Evolutionary conservation across 2,888 invertebrate genomes (phyloP).

Genomic region (Agrochola macilenta): DNA sequence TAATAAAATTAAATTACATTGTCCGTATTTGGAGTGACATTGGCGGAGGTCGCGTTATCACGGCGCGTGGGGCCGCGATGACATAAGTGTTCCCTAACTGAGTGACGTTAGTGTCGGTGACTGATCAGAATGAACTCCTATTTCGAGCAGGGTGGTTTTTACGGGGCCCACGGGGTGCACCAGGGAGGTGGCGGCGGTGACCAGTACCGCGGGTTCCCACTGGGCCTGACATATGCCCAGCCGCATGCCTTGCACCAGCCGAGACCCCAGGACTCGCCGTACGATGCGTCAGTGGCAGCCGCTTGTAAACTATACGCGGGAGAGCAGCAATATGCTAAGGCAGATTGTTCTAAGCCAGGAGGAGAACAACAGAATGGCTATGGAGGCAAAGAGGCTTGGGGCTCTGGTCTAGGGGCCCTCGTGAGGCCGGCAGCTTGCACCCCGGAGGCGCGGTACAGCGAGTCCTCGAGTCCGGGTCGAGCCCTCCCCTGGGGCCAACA

Average conservation of each 20-base stretch:
- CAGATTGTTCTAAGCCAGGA: conserved; percentile 94
- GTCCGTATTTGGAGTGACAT: conserved; percentile 86
- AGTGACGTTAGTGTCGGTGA: conserved; percentile 88
- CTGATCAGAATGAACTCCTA: conserved; percentile 96
- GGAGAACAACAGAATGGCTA: conserved; percentile 92
- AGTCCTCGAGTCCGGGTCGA: conserved; percentile 95
- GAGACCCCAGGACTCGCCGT: conserved; percentile 97
- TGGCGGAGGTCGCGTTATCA: conserved; percentile 89
- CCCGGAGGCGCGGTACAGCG: conserved; percentile 96
- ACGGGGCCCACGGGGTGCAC: conserved; percentile 96
- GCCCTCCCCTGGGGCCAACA: conserved; percentile 96
- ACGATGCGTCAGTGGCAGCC: conserved; percentile 97
- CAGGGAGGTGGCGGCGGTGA: conserved; percentile 94
- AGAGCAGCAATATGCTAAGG: conserved; percentile 92
- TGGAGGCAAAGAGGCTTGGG: conserved; percentile 93
- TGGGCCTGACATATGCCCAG: conserved; percentile 96
- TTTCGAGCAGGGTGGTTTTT: conserved; percentile 98
- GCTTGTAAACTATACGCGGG: conserved; percentile 95
- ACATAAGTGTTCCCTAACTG: conserved; percentile 87
- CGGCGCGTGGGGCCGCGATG: conserved; percentile 87
- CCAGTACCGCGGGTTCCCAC: conserved; percentile 96
- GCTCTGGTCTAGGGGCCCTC: conserved; percentile 92
- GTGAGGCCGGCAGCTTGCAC: conserved; percentile 97
- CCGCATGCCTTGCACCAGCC: conserved; percentile 94
- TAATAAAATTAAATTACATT: conserved; percentile 88